phyloP scores from a whole-genome alignment of 2,888 invertebrate genomes.

The Hypercompe scribonia region DNA sequence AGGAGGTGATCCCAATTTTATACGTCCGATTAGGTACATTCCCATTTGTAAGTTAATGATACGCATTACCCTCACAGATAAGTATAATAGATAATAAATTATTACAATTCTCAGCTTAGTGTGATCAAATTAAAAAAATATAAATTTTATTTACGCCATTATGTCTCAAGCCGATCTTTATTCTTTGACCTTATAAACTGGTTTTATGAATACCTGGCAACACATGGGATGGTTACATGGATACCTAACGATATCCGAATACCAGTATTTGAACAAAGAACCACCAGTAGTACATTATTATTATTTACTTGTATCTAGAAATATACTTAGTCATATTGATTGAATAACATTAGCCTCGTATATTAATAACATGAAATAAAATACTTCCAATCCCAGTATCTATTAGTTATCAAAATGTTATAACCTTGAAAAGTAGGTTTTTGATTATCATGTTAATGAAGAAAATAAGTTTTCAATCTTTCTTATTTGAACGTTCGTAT shows the following conservation, averaged over 20 bases:
- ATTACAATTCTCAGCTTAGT: neutral
- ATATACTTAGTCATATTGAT: neutral
- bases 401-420: no score
- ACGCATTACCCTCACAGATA: neutral
- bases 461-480: neutral
- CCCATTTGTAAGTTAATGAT: neutral
- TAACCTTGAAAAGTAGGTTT: neutral
- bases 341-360: neutral
- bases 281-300: neutral
- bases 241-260: neutral
- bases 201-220: neutral
- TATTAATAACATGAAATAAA: neutral
- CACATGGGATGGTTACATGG: neutral
- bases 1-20: neutral
- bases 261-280: neutral
- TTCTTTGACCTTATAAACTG: neutral
- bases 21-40: neutral
- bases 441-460: neutral
- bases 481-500: neutral
- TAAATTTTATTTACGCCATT: neutral
- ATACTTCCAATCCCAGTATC: neutral
- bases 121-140: neutral
- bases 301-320: neutral
- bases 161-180: neutral
- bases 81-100: neutral